Evolutionary conservation across 2,888 invertebrate genomes (phyloP), one percentile per base, ranked within the genome.

Genomic region (Myopa tessellatipennis): DNA sequence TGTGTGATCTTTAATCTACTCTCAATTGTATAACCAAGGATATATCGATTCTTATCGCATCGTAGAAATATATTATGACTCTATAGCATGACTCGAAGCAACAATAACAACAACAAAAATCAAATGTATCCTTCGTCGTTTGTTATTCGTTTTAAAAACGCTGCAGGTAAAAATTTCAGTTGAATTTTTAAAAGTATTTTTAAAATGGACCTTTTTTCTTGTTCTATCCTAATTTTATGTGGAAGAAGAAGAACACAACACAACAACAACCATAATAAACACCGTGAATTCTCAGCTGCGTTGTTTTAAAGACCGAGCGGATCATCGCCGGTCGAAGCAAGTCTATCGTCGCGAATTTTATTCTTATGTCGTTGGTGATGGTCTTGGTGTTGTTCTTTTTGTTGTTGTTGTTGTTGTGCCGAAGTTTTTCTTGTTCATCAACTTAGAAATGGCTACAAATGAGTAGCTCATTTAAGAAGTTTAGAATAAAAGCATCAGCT

Each of bases 361-460:
- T 26, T 45, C 10, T 6, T 3, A 45, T 45, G 45, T 6, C 3
- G 45, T 45, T 45, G 6, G 45, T 45, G 6, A 1, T 6, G 7
- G 6, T 65, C 2, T 36, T 65, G 38, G 0, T 38, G 12, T 38
- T 65, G 77, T 80, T 63, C 50, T 12, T 72, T 73, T 52, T 69
- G 76, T 69, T 71, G 45, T 72, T 73, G 55, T 26, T 63, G 73
- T 77, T 40, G 55, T 60, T 69, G n/a, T 79, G 26, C 26, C 2
- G 26, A 26, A 26, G 26, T 12, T 72, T 73, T 52, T 69, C 74
- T 69, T 71, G 45, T 72, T 83, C 85, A 85, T 84, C 86, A 87
- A 86, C 87, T 86, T 85, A 82, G 82, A 85, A 87, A 87, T 87
- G 86, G 83, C 85, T 85, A 87, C 87, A 87, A 88, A 88, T 86